Percentiles rank a stretch among this genome's conserved stretches.
Conservation (phyloP, 2,113 vertebrate genomes). For the Psettodes erumei region DNA sequence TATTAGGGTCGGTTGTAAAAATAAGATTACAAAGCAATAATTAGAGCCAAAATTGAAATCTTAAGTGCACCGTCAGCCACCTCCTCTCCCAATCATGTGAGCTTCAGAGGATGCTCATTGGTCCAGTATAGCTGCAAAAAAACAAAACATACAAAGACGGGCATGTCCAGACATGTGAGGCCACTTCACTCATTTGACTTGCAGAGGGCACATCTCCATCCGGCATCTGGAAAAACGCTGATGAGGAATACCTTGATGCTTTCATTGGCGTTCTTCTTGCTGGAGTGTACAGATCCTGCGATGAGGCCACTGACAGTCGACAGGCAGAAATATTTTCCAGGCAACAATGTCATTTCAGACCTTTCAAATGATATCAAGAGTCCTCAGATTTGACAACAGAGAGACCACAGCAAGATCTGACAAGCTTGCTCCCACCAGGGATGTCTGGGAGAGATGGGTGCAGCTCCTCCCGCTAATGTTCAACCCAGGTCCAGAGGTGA, state of each 20-base stretch:
- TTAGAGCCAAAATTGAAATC: constrained; percentile 16
- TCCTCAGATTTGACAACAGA: neutral
- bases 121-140: neutral
- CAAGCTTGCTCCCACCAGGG: neutral
- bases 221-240: neutral
- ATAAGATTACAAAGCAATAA: constrained; percentile 19
- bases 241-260: neutral
- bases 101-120: neutral
- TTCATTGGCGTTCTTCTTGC: no score
- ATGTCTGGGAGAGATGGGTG: neutral
- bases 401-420: neutral
- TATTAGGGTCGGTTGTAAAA: constrained; percentile 26
- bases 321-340: constrained; percentile 13
- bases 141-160: constrained; percentile 1
- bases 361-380: constrained; percentile 6
- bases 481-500: no score
- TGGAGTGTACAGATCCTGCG: constrained; percentile 8
- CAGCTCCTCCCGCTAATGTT: neutral
- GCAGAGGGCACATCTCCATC: constrained; percentile 19
- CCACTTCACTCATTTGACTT: constrained; percentile 16
- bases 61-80: constrained; percentile 3
- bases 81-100: constrained; percentile 7
- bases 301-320: neutral
- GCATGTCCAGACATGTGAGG: constrained; percentile 1
- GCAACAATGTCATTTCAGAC: constrained; percentile 8